phyloP scores from a whole-genome alignment of 1,140 invertebrate genomes.

The Drosophila sulfurigaster region DNA sequence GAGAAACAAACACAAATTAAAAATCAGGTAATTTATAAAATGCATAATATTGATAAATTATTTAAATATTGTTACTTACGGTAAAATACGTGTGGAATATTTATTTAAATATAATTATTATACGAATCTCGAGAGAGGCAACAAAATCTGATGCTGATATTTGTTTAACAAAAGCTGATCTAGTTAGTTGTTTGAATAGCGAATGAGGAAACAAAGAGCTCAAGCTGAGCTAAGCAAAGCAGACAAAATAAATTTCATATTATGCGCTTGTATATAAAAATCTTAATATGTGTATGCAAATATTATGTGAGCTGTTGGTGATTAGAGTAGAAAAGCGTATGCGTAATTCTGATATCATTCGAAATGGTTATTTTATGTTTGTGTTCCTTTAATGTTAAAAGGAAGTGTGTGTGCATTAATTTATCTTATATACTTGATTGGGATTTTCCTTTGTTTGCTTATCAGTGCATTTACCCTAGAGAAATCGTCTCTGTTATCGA shows the following conservation, averaged over 20 bases:
- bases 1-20: constrained; percentile 1
- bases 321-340: no score
- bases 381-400: not conserved
- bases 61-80: not conserved
- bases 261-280: not conserved
- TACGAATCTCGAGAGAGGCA: no score
- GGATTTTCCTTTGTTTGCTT: not conserved
- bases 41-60: constrained; percentile 6
- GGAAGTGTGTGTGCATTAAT: not conserved
- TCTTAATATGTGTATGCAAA: no score
- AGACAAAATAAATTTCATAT: not conserved
- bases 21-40: constrained; percentile 54
- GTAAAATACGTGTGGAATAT: not conserved
- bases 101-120: no score
- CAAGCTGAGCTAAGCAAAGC: not conserved
- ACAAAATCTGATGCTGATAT: not conserved
- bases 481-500: constrained; percentile 5
- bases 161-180: not conserved
- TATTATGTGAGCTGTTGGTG: no score
- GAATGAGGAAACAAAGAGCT: constrained; percentile 7
- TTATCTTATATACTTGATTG: not conserved
- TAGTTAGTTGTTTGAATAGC: not conserved
- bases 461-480: not conserved
- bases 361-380: not conserved
- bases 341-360: no score